phyloP scores from a whole-genome alignment of 2,113 vertebrate species.

The Eurypyga helias region DNA sequence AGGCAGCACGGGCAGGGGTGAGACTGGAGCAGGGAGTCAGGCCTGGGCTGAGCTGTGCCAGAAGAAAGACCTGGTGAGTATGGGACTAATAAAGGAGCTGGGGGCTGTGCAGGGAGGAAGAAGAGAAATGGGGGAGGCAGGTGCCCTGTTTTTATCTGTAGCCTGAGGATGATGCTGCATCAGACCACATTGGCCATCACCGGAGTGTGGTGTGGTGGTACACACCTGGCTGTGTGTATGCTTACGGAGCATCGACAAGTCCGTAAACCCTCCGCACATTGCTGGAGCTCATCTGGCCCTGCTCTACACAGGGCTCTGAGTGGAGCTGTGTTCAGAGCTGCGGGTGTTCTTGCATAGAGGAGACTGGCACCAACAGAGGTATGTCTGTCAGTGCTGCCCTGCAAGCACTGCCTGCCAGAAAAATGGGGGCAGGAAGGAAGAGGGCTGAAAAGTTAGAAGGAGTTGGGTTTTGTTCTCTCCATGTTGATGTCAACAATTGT shows the following conservation, averaged over 20 bases:
- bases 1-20: not conserved
- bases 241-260: not conserved
- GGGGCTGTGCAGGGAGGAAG: not conserved
- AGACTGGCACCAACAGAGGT: not conserved
- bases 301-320: not conserved
- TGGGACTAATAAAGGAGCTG: not conserved
- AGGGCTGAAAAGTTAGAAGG: accelerated
- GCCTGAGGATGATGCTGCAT: not conserved
- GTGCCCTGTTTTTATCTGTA: not conserved
- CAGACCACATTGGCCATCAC: not conserved
- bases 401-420: not conserved
- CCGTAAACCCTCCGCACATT: not conserved
- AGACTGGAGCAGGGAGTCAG: not conserved
- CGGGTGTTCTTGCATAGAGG: not conserved
- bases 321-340: not conserved
- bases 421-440: not conserved
- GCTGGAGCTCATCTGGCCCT: not conserved
- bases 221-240: not conserved
- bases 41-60: not conserved
- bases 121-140: not conserved
- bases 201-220: accelerated
- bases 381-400: not conserved
- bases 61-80: not conserved
- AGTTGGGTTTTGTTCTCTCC: not conserved
- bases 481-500: not conserved